phyloP scores from a whole-genome alignment of 2,888 invertebrate species.

The Celastrina argiolus region DNA sequence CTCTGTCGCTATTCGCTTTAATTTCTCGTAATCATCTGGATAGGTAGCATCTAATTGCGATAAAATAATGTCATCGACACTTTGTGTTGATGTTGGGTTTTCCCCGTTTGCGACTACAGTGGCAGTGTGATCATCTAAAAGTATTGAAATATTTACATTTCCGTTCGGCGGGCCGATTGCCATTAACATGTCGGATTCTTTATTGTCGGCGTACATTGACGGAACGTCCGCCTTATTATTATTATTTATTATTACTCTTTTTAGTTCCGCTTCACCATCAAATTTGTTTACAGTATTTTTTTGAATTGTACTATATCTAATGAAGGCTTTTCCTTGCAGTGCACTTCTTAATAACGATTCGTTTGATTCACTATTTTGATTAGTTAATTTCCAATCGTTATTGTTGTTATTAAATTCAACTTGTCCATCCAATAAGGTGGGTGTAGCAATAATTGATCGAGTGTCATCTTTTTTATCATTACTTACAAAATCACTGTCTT shows the following conservation, averaged over 20 bases:
- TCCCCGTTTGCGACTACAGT: constrained; percentile 67
- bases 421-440: constrained; percentile 70
- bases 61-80: constrained; percentile 83
- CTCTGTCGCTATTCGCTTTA: constrained; percentile 90
- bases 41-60: constrained; percentile 83
- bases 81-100: constrained; percentile 78
- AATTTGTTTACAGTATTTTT: constrained; percentile 68
- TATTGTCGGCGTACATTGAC: constrained; percentile 74
- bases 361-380: constrained; percentile 82
- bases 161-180: constrained; percentile 60
- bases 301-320: constrained; percentile 77
- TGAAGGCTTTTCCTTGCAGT: constrained; percentile 86
- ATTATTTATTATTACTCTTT: constrained; percentile 64
- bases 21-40: constrained; percentile 90
- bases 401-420: constrained; percentile 84
- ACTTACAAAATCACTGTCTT: constrained; percentile 58
- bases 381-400: constrained; percentile 89
- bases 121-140: constrained; percentile 66
- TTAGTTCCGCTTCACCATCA: constrained; percentile 59
- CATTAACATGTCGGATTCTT: constrained; percentile 63
- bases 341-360: constrained; percentile 90
- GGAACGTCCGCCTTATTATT: constrained; percentile 74
- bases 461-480: constrained; percentile 67
- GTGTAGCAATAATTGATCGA: constrained; percentile 67
- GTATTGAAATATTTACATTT: constrained; percentile 68